A percentile compares a stretch with the other conserved stretches of the same genome.
Conservation (phyloP, 2,113 vertebrate species). For the Ia io region DNA sequence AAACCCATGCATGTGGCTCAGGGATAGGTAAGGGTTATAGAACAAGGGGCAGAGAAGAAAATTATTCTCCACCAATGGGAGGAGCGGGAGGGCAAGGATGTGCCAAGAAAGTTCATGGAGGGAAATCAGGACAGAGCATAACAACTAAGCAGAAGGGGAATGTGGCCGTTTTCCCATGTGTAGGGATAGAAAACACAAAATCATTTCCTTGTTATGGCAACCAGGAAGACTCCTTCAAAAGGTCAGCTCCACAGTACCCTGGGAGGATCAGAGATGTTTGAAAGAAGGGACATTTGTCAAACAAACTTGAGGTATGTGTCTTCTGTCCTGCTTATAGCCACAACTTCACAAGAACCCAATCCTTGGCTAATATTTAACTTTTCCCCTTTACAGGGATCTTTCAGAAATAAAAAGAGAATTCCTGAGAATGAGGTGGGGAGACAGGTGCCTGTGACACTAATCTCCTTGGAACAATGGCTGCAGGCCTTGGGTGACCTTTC, state of each 20-base stretch:
- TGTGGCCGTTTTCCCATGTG: background rate
- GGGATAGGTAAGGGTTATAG: conserved; percentile 1
- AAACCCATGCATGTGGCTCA: background rate
- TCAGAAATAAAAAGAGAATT: conserved; percentile 16
- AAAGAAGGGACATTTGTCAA: background rate
- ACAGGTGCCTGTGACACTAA: background rate
- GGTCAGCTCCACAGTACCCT: background rate
- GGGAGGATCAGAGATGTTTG: background rate
- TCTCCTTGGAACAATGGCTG: background rate
- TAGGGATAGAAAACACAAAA: conserved; percentile 1
- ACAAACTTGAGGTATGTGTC: background rate
- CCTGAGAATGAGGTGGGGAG: background rate
- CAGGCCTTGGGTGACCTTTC: background rate
- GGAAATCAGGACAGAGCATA: background rate
- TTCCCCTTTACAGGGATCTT: conserved; percentile 11
- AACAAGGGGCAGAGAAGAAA: conserved; percentile 15
- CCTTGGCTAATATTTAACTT: conserved; percentile 51
- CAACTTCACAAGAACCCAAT: background rate
- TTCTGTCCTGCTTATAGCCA: background rate
- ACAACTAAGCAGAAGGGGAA: background rate
- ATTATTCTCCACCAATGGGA: background rate
- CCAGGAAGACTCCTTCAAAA: background rate
- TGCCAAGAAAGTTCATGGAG: background rate
- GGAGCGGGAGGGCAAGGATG: background rate
- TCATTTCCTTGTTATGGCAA: background rate